These are phyloP conservation scores for Leucopsar rothschildi DNA, from an alignment of 2,113 vertebrate species.

Conservation along the genomic window DNA sequence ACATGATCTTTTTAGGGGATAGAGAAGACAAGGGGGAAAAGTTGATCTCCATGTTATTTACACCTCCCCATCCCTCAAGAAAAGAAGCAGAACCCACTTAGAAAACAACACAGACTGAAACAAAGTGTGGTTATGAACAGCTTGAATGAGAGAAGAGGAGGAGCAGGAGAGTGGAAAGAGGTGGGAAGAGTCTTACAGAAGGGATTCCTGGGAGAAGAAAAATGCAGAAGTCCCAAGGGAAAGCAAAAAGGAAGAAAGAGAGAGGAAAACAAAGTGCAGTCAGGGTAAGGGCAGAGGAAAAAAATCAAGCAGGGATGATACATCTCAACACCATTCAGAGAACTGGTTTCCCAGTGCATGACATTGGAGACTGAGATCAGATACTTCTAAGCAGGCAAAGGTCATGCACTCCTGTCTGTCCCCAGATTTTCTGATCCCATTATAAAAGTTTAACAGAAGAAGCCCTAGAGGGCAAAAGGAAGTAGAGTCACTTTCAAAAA, in stretches of 20 bases:
- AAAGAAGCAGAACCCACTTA: background rate
- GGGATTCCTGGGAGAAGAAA: constrained; percentile 36
- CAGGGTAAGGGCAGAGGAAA: background rate
- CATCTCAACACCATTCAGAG: background rate
- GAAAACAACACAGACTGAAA: constrained; percentile 3
- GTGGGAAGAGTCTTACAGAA: constrained; percentile 15
- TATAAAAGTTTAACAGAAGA: background rate
- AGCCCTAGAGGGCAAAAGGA: background rate
- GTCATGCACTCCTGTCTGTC: background rate
- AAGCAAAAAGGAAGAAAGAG: constrained; percentile 6
- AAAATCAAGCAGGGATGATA: background rate
- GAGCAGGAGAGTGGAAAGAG: background rate
- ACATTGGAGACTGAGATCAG: background rate
- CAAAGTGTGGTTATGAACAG: background rate
- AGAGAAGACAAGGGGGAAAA: background rate
- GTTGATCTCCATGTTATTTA: background rate
- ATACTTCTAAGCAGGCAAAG: background rate
- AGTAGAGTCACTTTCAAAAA: background rate
- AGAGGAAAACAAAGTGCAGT: constrained; percentile 19
- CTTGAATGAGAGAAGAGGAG: constrained; percentile 12
- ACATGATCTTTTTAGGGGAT: background rate
- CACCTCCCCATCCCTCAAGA: background rate
- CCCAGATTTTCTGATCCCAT: background rate
- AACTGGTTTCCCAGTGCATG: background rate
- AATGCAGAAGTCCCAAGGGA: constrained; percentile 42